These are phyloP conservation scores for Stenopsyche tienmushanensis DNA, from an alignment of 1,140 invertebrate species.

Conservation along the genomic window DNA sequence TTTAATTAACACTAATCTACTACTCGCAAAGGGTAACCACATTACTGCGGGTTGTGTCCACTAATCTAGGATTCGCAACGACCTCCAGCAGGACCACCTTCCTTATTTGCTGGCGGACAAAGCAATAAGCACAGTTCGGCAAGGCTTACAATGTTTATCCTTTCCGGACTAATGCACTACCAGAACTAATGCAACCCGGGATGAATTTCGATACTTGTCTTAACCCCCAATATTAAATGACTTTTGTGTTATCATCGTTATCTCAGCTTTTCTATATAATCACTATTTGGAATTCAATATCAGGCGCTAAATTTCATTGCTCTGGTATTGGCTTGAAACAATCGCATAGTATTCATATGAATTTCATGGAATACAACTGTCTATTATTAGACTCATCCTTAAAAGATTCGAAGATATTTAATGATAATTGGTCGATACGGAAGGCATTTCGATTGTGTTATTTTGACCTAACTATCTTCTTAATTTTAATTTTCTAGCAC, in stretches of 20 bases:
- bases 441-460: too few species aligned
- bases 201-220: neutral
- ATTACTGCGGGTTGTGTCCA: constrained; percentile 5
- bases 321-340: too few species aligned
- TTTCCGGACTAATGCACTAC: constrained; percentile 14
- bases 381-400: too few species aligned
- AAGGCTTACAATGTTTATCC: constrained; percentile 6
- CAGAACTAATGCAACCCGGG: constrained; percentile 3
- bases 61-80: constrained; percentile 2
- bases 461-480: too few species aligned
- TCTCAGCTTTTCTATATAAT: too few species aligned
- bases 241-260: neutral
- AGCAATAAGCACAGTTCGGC: neutral
- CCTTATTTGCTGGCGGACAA: neutral
- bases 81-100: neutral
- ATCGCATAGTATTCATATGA: too few species aligned
- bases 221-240: neutral
- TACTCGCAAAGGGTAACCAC: constrained; percentile 6
- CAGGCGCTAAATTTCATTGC: too few species aligned
- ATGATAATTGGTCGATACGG: too few species aligned
- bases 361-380: too few species aligned
- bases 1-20: constrained; percentile 11
- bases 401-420: too few species aligned
- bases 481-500: too few species aligned
- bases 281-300: too few species aligned